Conservation (phyloP, 2,888 invertebrate species). For the Archaeoteleia sp. region DNA sequence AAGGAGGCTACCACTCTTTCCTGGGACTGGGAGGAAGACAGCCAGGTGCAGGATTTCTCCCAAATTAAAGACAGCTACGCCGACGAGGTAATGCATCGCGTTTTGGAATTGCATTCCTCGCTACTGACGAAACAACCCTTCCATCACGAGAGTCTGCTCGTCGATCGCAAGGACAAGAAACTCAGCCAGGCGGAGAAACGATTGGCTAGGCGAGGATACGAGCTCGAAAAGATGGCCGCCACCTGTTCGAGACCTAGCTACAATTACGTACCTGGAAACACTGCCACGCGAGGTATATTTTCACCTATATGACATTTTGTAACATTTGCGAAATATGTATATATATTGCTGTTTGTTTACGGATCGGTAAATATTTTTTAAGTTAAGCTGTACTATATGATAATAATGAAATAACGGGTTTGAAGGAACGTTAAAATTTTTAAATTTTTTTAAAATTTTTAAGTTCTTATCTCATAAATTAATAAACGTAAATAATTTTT, state of each 20-base stretch:
- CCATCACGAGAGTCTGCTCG: constrained; percentile 94
- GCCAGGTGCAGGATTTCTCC: constrained; percentile 84
- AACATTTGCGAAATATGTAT: no score
- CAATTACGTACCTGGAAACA: constrained; percentile 73
- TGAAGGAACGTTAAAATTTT: no score
- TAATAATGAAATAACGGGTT: no score
- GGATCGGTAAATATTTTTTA: no score
- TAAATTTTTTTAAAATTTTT: no score
- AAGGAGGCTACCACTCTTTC: constrained; percentile 93
- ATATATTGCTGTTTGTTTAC: no score
- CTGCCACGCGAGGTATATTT: constrained; percentile 71
- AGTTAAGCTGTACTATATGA: no score
- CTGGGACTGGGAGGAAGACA: constrained; percentile 92
- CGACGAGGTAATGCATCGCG: constrained; percentile 85
- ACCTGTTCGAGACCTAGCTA: constrained; percentile 78
- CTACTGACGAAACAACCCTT: constrained; percentile 90
- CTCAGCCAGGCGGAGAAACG: constrained; percentile 95
- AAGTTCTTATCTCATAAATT: no score
- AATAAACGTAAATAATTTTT: no score
- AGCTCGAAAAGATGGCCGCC: constrained; percentile 93
- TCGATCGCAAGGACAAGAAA: constrained; percentile 96
- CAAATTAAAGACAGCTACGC: constrained; percentile 83
- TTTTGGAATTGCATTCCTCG: constrained; percentile 80
- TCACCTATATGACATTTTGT: no score
- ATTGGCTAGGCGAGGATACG: constrained; percentile 93